These are phyloP conservation scores for Drosophila aff. DNA, from an alignment of 1,140 invertebrate species.

Conservation along the genomic window DNA sequence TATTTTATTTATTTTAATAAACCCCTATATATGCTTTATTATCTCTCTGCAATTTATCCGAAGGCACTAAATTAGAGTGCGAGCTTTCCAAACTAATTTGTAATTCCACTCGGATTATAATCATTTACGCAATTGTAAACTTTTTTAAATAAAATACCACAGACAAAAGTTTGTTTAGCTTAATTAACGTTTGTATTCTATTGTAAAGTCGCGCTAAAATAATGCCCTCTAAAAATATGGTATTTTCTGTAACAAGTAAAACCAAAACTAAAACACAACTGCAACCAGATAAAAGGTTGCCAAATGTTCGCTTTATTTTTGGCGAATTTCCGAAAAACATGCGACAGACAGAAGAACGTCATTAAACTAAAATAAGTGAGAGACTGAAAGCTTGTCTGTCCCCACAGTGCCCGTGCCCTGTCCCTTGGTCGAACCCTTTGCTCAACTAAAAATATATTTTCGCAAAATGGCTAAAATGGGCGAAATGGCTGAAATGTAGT, in stretches of 20 bases:
- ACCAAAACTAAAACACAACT: slow-evolving; percentile 21
- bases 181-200: background rate
- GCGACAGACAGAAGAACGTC: slow-evolving; percentile 62
- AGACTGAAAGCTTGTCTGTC: slow-evolving; percentile 10
- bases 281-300: slow-evolving; percentile 20
- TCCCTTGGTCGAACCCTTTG: slow-evolving; percentile 10
- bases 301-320: slow-evolving; percentile 8
- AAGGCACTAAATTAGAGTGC: background rate
- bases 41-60: background rate
- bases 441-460: slow-evolving; percentile 61
- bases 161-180: background rate
- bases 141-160: background rate
- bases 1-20: background rate
- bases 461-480: slow-evolving; percentile 45
- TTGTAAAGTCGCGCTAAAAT: background rate
- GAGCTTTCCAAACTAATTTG: background rate
- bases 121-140: background rate
- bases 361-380: slow-evolving; percentile 71
- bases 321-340: slow-evolving; percentile 24
- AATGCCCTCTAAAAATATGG: slow-evolving; percentile 1
- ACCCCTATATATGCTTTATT: background rate
- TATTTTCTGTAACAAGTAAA: slow-evolving; percentile 7
- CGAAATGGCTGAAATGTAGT: slow-evolving; percentile 8
- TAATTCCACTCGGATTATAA: background rate
- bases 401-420: slow-evolving; percentile 4